Evolutionary conservation across 2,888 invertebrate species (phyloP), one percentile per base, ranked within the genome.

Genomic region (Gryllus longicercus): DNA sequence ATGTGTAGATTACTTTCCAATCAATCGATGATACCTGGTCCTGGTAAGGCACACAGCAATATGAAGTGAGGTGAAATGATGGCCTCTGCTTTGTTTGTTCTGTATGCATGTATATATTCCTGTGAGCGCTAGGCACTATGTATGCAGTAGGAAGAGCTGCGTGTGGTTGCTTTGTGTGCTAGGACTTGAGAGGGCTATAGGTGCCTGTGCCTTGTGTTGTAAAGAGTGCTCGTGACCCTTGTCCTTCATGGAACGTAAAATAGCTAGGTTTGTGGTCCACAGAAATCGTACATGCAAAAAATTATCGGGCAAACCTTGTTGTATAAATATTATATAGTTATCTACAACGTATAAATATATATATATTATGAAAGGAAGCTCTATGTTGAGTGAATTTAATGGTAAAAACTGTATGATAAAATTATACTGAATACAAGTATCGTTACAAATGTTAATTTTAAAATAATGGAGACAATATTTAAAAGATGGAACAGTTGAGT

Each of bases 371-470:
- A 63, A n/a, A 63, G n/a, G 16, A 63, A 63, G n/a, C 63, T 63
- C 63, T 74, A 80, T 80, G 79, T 78, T 76, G 80, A 78, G 63
- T 79, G 75, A 51, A 77, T 78, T 75, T 77, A 79, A 77, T 75
- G 75, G 79, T n/a, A 79, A 78, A 50, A 80, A 74, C 78, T 79
- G 75, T 79, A 79, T 51, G 38, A 63, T 63, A 63, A 63, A 63
- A 63, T 63, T 63, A 63, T 63, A 63, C 63, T 50, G 78, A 78
- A 76, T 38, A 77, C 63, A 81, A 81, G 51, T 79, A 79, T 77
- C 50, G 74, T 79, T 77, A 77, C 80, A 80, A 76, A 81, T 79
- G 81, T 81, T 81, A 78, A 81, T 80, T 79, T 79, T 81, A 81
- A 80, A 77, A 79, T n/a, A 63, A 14, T n/a, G 63, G 63, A 80